Evolutionary conservation across 2,888 invertebrate genomes (phyloP).

Genomic region (Mythimna pallens): DNA sequence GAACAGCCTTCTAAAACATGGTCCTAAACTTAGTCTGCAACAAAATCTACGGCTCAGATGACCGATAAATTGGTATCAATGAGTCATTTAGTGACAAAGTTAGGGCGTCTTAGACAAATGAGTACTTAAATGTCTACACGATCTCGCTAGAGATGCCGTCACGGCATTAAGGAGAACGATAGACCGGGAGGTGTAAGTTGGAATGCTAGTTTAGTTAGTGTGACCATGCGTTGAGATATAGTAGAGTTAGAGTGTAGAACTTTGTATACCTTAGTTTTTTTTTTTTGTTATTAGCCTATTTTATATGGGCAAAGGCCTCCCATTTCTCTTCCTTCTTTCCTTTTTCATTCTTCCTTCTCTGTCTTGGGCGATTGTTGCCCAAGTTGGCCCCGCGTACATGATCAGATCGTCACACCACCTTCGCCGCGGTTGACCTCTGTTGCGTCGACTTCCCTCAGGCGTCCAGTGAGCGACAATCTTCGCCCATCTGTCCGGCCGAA

Average conservation of each 20-base stretch:
- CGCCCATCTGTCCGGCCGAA: no score
- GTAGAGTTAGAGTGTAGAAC: not conserved
- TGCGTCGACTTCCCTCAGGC: no score
- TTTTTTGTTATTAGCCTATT: no score
- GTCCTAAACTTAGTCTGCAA: slow-evolving; percentile 23
- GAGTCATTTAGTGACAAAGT: slow-evolving; percentile 47
- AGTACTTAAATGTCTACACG: slow-evolving; percentile 50
- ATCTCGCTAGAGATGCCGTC: slow-evolving; percentile 33
- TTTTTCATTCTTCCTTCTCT: no score
- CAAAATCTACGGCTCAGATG: slow-evolving; percentile 19
- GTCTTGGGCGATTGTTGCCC: no score
- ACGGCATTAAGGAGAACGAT: slow-evolving; percentile 47
- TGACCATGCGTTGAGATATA: not conserved
- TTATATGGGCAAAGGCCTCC: no score
- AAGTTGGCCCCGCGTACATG: no score
- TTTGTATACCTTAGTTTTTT: not conserved
- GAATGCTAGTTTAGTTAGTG: slow-evolving; percentile 6
- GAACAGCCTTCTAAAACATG: not conserved
- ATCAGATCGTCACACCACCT: no score
- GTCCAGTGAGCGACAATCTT: no score
- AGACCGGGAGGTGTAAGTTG: slow-evolving; percentile 14
- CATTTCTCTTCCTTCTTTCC: no score
- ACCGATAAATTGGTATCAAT: slow-evolving; percentile 45
- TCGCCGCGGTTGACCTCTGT: no score
- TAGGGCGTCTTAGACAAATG: slow-evolving; percentile 55